Evolutionary conservation across 2,797 vertebrate genomes (phyloP).

Genomic region (Sebastes taczanowskii): DNA sequence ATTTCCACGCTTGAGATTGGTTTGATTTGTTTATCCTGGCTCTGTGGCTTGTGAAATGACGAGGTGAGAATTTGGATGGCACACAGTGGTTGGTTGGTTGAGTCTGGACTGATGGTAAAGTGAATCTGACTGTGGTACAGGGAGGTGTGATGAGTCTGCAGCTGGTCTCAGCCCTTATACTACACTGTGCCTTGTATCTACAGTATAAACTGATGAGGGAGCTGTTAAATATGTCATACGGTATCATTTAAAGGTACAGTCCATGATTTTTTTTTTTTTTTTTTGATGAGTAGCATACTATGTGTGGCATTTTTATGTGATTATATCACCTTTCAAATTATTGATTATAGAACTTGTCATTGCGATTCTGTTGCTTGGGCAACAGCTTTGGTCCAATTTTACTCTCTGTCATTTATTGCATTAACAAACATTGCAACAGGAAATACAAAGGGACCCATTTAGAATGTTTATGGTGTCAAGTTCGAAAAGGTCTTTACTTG

Average conservation of each 20-base stretch:
- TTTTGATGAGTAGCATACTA: background rate
- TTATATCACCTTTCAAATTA: background rate
- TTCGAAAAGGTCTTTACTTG: too few relatives aligned
- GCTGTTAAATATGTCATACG: background rate
- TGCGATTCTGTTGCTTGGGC: too few relatives aligned
- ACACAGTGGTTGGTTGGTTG: constrained; percentile 17
- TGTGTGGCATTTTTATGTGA: background rate
- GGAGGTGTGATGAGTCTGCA: background rate
- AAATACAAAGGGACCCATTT: too few relatives aligned
- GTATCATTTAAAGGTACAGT: too few relatives aligned
- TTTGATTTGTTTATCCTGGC: constrained; percentile 67
- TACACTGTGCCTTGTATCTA: background rate
- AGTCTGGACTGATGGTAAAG: constrained; percentile 14
- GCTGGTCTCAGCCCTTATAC: background rate
- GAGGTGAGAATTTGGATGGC: constrained; percentile 39
- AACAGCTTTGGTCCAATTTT: too few relatives aligned
- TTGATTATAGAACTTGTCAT: background rate
- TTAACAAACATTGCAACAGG: too few relatives aligned
- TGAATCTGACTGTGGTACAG: background rate
- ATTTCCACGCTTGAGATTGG: constrained; percentile 67
- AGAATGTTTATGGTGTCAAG: too few relatives aligned
- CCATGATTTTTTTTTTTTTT: too few relatives aligned
- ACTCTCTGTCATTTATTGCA: too few relatives aligned
- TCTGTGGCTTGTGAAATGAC: constrained; percentile 53
- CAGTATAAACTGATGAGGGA: background rate